Evolutionary conservation across 2,888 invertebrate genomes (phyloP), one percentile per base, ranked within the genome.

Genomic region (Allacma fusca): DNA sequence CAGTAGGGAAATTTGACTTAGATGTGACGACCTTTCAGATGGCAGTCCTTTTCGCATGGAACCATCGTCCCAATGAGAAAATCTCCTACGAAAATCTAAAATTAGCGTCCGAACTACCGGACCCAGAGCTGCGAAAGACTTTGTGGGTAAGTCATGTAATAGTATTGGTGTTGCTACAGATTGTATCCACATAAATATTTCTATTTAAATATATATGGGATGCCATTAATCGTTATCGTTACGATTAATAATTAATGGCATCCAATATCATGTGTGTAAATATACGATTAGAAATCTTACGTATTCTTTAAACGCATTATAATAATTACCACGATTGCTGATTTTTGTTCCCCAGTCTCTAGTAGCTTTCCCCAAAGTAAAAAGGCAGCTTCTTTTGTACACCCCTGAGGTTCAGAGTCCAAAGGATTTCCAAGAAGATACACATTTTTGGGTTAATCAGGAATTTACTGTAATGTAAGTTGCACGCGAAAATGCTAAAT

Each of bases 11-110:
- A 84, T 99, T 95, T 88, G 99, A 99, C 88, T 89, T 99, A 85
- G 99, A 99, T 87, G 98, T 99, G 7, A 99, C 98, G 19, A 98
- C 99, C 29, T 98, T 98, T 88, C 99, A 99, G 91, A 98, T 99
- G 98, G 97, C 98, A 57, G 98, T 99, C 21, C 89, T 99, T 64
- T 98, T 98, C 88, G 96, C 97, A 21, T 99, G 98, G 98, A 99
- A 99, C 89, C 97, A 98, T 87, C 90, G 98, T 82, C 96, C 96
- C 0, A 89, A 91, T 84, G 97, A 98, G 85, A 94, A 92, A 87
- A 93, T 99, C 80, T 93, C 95, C n/a, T 97, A 97, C 86, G 99
- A 99, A 88, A 97, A 97, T 88, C 89, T 99, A 78, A 91, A 96
- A 85, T 89, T 99, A 83, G 98, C 98, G 2, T 98, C 99, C 0